Percentiles rank a stretch among this genome's conserved stretches.
Evolutionary conservation across 2,797 vertebrate genomes (phyloP).

Genomic region (Neomorphus geoffroyi): DNA sequence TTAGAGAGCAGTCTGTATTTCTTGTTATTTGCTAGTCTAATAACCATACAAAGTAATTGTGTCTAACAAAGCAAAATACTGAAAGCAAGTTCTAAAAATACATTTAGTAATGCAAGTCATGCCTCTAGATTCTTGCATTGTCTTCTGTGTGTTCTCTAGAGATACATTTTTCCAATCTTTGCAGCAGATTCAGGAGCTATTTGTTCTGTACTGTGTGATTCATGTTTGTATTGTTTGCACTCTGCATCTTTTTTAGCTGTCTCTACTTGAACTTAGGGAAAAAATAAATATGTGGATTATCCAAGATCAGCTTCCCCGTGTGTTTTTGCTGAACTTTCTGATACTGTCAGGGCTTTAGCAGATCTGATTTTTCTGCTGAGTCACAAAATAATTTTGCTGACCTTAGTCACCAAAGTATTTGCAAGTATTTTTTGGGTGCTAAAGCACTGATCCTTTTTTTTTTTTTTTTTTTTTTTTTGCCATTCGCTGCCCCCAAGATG

Average conservation of each 20-base stretch:
- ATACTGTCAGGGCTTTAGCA: neutral
- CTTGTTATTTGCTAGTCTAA: neutral
- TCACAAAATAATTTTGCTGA: neutral
- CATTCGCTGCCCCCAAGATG: rapidly evolving
- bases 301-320: neutral
- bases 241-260: neutral
- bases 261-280: neutral
- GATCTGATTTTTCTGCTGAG: neutral
- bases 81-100: neutral
- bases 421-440: neutral
- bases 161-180: neutral
- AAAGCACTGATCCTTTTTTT: neutral
- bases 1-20: neutral
- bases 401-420: neutral
- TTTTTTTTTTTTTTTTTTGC: no score
- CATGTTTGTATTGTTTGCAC: neutral
- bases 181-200: neutral
- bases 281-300: neutral
- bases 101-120: neutral
- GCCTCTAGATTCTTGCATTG: neutral
- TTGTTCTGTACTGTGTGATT: neutral
- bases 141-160: neutral
- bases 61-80: neutral
- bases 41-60: neutral
- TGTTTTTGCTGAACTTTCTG: neutral